Evolutionary conservation across 2,888 invertebrate species (phyloP).

Genomic region (Minunthozetes semirufus): DNA sequence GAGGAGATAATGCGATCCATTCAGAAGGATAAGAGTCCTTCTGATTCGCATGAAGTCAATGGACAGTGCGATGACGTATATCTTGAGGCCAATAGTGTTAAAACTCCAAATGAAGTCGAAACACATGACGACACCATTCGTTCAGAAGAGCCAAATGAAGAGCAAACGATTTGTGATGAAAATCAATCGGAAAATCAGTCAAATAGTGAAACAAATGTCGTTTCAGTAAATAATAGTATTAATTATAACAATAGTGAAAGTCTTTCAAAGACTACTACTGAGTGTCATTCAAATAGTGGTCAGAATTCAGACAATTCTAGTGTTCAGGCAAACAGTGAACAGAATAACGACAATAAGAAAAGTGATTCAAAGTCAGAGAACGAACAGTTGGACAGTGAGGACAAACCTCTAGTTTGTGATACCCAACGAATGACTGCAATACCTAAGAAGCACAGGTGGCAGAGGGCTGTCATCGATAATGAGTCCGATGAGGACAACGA

Average conservation of each 20-base stretch:
- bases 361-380: neutral
- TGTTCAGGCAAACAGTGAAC: neutral
- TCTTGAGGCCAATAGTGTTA: slow-evolving; percentile 3
- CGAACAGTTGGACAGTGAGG: slow-evolving; percentile 12
- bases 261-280: neutral
- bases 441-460: slow-evolving; percentile 24
- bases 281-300: neutral
- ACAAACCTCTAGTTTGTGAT: neutral
- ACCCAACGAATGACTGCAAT: slow-evolving; percentile 4
- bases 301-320: slow-evolving; percentile 4
- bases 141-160: neutral
- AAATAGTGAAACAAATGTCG: neutral
- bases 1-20: slow-evolving; percentile 21
- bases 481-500: slow-evolving; percentile 15
- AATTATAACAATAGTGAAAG: neutral
- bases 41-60: neutral
- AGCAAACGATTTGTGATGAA: neutral
- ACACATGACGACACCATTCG: neutral
- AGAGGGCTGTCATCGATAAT: slow-evolving; percentile 20
- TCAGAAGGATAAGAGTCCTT: slow-evolving; percentile 6
- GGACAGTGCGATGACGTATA: slow-evolving; percentile 18
- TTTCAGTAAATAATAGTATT: neutral
- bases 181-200: neutral
- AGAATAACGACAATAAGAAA: slow-evolving; percentile 1
- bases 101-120: neutral